phyloP scores from a whole-genome alignment of 2,888 invertebrate species.

The Apamea crenata region DNA sequence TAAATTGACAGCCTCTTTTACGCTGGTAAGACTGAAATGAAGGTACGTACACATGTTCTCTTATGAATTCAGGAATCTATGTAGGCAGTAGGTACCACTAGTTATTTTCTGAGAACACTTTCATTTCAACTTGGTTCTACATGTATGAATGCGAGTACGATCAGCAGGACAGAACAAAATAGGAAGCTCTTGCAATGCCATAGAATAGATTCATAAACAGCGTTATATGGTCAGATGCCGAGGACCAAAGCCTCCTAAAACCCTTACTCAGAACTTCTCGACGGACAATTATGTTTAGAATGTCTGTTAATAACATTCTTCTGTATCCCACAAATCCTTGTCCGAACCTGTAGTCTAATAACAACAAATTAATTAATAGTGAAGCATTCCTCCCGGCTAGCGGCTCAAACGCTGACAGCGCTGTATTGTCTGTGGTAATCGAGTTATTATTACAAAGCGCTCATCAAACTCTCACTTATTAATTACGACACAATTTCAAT shows the following conservation, averaged over 20 bases:
- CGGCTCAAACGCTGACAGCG: conserved; percentile 31
- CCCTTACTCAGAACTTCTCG: not conserved
- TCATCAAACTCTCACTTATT: conserved; percentile 35
- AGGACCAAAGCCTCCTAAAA: not conserved
- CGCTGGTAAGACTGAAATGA: too few relatives aligned
- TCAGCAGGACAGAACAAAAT: not conserved
- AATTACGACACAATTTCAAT: conserved; percentile 52
- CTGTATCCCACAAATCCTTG: conserved; percentile 16
- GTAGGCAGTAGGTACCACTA: too few relatives aligned
- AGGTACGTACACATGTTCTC: too few relatives aligned
- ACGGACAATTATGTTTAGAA: not conserved
- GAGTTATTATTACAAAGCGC: conserved; percentile 55
- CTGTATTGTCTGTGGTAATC: conserved; percentile 43
- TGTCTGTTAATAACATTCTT: not conserved
- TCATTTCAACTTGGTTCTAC: not conserved
- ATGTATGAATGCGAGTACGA: too few relatives aligned
- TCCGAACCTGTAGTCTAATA: conserved; percentile 23
- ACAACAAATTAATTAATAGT: conserved; percentile 31
- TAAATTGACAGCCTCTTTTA: too few relatives aligned
- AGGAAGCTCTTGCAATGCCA: not conserved
- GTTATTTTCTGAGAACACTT: not conserved
- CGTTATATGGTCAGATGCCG: not conserved
- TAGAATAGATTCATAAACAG: not conserved
- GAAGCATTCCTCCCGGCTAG: conserved; percentile 28
- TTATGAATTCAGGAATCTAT: too few relatives aligned